Percentiles rank a stretch among this genome's conserved stretches.
These are phyloP conservation scores for Dione juno DNA, from an alignment of 2,888 invertebrate genomes.

Conservation along the genomic window DNA sequence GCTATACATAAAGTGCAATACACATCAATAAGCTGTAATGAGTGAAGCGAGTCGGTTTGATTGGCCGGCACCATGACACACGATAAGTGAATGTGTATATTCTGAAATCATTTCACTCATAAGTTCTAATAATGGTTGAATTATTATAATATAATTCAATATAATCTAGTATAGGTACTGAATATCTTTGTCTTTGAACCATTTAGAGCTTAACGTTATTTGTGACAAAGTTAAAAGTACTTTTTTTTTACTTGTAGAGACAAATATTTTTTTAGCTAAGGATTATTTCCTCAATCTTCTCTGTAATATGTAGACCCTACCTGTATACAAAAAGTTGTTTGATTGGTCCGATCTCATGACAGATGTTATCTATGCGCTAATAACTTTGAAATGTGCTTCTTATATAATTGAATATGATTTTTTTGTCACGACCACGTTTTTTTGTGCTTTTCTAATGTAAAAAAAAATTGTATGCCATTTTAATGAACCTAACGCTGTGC, in stretches of 20 bases:
- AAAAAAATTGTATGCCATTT: no score
- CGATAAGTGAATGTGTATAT: conserved; percentile 51
- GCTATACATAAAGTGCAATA: conserved; percentile 33
- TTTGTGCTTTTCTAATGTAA: background rate
- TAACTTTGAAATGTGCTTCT: conserved; percentile 49
- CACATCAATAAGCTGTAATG: conserved; percentile 38
- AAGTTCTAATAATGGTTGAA: background rate
- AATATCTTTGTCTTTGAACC: no score
- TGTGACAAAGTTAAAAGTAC: no score
- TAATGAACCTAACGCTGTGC: no score
- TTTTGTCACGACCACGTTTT: background rate
- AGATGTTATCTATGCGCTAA: conserved; percentile 54
- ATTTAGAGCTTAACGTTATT: no score
- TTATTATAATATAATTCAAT: no score
- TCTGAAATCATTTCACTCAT: background rate
- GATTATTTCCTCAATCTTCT: no score
- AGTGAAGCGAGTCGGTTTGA: conserved; percentile 40
- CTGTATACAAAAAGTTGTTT: background rate
- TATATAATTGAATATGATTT: no score
- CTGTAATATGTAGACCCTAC: background rate
- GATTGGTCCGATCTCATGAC: background rate
- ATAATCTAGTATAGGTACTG: no score
- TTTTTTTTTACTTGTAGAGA: no score
- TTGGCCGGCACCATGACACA: conserved; percentile 55
- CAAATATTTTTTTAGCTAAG: no score